Evolutionary conservation across 2,797 vertebrate species (phyloP).

Genomic region (Clarias platycephalus): DNA sequence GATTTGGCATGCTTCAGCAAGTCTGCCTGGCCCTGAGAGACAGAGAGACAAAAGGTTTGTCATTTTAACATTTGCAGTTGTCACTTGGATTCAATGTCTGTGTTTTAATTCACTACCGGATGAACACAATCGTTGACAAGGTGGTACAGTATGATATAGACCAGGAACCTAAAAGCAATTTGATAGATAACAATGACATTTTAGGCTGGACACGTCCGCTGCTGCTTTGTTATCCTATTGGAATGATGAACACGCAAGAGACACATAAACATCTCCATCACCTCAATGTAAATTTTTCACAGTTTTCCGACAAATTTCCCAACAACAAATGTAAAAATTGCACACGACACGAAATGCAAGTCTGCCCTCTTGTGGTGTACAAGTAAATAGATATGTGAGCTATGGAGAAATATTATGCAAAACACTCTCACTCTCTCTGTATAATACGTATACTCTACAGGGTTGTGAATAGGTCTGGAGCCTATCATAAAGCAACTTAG

Average conservation of each 20-base stretch:
- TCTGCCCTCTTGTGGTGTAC: no score
- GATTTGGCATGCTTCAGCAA: conserved; percentile 88
- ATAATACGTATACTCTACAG: no score
- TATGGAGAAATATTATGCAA: no score
- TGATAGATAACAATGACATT: background rate
- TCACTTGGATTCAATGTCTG: no score
- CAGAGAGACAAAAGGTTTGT: background rate
- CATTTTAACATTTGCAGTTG: background rate
- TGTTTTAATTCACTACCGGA: background rate
- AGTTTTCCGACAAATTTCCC: no score
- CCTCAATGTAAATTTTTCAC: background rate
- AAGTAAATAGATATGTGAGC: no score
- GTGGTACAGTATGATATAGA: no score
- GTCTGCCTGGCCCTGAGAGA: conserved; percentile 85
- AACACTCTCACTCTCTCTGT: no score
- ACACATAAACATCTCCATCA: background rate
- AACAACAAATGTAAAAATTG: no score
- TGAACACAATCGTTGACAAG: background rate
- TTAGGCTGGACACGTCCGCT: background rate
- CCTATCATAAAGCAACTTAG: no score
- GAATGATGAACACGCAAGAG: background rate
- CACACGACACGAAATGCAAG: no score
- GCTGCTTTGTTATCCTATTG: background rate
- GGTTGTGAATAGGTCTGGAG: no score
- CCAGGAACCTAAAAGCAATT: background rate